Conservation (phyloP, 2,797 vertebrate species). For the Pygocentrus nattereri region DNA sequence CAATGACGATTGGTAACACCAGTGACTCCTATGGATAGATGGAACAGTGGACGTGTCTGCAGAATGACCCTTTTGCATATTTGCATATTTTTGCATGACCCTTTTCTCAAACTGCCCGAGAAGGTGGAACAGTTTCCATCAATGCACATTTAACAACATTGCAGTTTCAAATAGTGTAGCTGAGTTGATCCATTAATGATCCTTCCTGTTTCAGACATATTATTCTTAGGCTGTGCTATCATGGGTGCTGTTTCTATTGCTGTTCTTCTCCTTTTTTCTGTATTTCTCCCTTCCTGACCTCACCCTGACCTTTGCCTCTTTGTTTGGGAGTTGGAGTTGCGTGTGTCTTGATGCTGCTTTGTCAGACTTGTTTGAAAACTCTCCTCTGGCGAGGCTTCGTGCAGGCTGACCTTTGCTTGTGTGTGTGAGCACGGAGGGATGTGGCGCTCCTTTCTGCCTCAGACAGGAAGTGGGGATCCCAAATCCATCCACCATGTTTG, state of each 20-base stretch:
- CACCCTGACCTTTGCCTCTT: slow-evolving; percentile 7
- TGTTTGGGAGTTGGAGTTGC: neutral
- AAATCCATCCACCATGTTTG: slow-evolving; percentile 62
- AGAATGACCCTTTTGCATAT: no score
- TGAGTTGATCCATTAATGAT: slow-evolving; percentile 30
- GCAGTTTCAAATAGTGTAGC: neutral
- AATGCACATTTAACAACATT: neutral
- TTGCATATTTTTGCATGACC: no score
- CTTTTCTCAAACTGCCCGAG: no score
- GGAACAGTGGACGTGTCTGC: no score
- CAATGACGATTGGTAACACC: no score
- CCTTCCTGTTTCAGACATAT: slow-evolving; percentile 29
- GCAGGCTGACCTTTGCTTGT: slow-evolving; percentile 24
- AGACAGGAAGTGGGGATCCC: slow-evolving; percentile 60
- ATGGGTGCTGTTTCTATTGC: slow-evolving; percentile 28
- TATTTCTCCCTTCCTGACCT: slow-evolving; percentile 33
- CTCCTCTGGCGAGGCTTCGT: slow-evolving; percentile 26
- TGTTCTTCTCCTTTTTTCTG: slow-evolving; percentile 34
- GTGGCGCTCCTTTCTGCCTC: slow-evolving; percentile 55
- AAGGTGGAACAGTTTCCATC: neutral
- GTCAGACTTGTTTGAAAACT: slow-evolving; percentile 35
- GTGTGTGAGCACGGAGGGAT: slow-evolving; percentile 29
- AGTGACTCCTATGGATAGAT: no score
- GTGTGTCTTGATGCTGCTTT: slow-evolving; percentile 26
- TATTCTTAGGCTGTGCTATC: slow-evolving; percentile 32